Conservation (phyloP, 1,140 invertebrate genomes). For the Steinernema feltiae region DNA sequence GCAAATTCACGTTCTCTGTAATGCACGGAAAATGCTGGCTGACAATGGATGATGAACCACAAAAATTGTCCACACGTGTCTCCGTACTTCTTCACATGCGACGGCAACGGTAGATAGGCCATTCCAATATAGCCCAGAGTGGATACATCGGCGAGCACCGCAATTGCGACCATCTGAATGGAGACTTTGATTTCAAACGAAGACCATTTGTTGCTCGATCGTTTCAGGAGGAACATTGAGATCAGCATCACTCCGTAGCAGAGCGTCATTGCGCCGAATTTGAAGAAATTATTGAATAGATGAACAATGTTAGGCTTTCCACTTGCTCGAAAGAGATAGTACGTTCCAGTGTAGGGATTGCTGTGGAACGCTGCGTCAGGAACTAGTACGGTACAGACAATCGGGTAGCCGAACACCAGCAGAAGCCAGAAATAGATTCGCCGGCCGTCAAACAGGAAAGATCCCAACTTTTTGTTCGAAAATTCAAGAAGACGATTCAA, state of each 20-base stretch:
- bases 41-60: neutral
- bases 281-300: conserved; percentile 6
- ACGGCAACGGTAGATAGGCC: neutral
- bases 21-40: no score
- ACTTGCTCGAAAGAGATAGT: neutral
- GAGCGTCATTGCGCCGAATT: neutral
- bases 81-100: neutral
- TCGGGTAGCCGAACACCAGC: neutral
- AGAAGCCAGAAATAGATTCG: conserved; percentile 17
- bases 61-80: neutral
- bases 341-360: neutral
- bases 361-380: neutral
- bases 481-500: conserved; percentile 20
- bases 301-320: neutral
- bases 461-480: neutral
- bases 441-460: conserved; percentile 19
- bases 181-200: neutral
- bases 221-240: neutral
- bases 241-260: neutral
- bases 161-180: neutral
- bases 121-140: neutral
- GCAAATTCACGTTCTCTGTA: no score
- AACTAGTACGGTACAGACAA: neutral
- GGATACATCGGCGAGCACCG: neutral
- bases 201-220: neutral